Evolutionary conservation across 30 jellyfish, hydroid and myxozoan genomes (phyloP), one percentile per base, ranked within the genome.

Genomic region (Aurelia coerulea): DNA sequence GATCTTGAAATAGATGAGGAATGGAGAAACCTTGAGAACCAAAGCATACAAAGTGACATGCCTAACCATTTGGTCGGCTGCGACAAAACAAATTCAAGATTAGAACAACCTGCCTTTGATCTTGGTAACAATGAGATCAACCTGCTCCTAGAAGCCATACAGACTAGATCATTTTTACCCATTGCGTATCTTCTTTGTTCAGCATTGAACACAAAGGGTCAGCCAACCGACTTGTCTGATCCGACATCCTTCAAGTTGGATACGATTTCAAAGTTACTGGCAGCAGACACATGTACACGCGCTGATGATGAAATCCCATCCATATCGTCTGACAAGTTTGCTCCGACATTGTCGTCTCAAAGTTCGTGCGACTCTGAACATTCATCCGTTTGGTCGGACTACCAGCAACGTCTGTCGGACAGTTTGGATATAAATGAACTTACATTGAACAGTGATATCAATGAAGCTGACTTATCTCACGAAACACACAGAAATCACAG

Each of bases 81-180:
- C 56, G 56, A 46, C 56, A 46, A 46, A 46, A 46, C 3, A 14
- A 9, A 46, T 9, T 7, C 56, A 46, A 46, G 56, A 9, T 5
- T 5, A 46, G 56, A 46, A 0, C 56, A 46, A 46, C 70, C 70
- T 17, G 70, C 35, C 35, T n/a, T 60, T 60, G 70, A 60, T 60
- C 35, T 60, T 8, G 70, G 70, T 17, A 60, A n/a, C 70, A 60
- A 23, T 60, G 80, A 79, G 62, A 54, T 79, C 8, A 66, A 74
- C 17, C 74, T 84, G 64, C 82, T 84, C 35, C 54, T 68, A 3
- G 93, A 84, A 53, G 93, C 93, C 15, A 53, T 84, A 6, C 84
- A 69, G 39, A 84, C 93, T 9, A 77, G 85, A 18, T 84, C 93
- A 14, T 74, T 84, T 32, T 46, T 68, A 18, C 93, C 93, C 35